phyloP scores from a whole-genome alignment of 2,113 vertebrate genomes.

The Scopus umbretta region DNA sequence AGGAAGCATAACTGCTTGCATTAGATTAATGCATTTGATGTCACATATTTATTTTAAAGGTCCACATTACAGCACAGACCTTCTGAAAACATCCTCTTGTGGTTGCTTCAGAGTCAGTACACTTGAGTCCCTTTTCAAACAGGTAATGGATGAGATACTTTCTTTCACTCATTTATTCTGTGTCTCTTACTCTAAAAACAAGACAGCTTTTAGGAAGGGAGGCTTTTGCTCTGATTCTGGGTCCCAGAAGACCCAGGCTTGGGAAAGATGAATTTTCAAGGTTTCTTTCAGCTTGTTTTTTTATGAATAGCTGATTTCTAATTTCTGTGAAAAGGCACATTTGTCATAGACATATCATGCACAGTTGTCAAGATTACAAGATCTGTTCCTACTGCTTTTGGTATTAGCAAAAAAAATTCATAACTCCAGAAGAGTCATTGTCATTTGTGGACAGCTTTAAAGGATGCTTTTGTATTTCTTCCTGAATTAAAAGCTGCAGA shows the following conservation, averaged over 20 bases:
- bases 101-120: neutral
- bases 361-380: slow-evolving; percentile 14
- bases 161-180: neutral
- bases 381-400: neutral
- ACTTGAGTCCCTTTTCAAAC: neutral
- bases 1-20: neutral
- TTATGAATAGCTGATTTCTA: neutral
- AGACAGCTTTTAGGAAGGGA: neutral
- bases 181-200: neutral
- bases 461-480: neutral
- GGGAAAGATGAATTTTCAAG: neutral
- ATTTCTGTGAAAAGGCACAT: slow-evolving; percentile 1
- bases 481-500: neutral
- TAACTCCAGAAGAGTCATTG: neutral
- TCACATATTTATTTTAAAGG: neutral
- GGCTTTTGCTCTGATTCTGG: neutral
- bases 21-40: neutral
- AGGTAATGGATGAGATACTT: neutral
- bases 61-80: neutral
- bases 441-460: slow-evolving; percentile 10
- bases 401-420: neutral
- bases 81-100: neutral
- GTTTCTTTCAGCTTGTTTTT: neutral
- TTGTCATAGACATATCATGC: neutral
- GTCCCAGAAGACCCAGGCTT: neutral